A percentile compares a stretch with the other conserved stretches of the same genome.
phyloP scores from a whole-genome alignment of 1,140 invertebrate genomes.

The Ooceraea biroi region DNA sequence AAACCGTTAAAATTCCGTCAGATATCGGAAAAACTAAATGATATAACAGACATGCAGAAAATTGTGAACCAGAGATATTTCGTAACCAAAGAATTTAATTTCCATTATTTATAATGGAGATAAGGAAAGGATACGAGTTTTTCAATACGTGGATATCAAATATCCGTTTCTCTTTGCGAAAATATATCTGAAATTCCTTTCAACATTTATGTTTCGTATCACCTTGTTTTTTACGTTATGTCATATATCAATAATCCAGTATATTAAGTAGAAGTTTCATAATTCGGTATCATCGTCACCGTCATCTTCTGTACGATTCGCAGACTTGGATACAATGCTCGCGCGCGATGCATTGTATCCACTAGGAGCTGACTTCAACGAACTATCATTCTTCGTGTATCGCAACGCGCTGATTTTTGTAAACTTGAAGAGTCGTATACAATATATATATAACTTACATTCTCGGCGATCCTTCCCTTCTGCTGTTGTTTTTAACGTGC shows the following conservation, averaged over 20 bases:
- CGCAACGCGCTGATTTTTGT: background rate
- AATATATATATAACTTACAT: conserved; percentile 34
- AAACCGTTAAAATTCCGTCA: background rate
- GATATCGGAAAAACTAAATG: too few species aligned
- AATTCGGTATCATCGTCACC: background rate
- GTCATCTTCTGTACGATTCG: background rate
- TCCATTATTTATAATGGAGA: too few species aligned
- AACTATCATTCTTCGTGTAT: background rate
- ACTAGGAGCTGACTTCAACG: background rate
- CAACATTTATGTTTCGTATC: background rate
- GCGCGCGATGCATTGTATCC: background rate
- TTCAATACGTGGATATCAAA: too few species aligned
- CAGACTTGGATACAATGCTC: background rate
- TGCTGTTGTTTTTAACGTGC: conserved; percentile 26
- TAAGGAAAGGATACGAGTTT: too few species aligned
- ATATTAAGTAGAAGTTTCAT: conserved; percentile 21
- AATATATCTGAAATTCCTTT: background rate
- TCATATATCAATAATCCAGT: conserved; percentile 2
- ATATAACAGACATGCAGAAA: background rate
- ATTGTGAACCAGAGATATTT: conserved; percentile 2
- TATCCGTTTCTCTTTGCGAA: background rate
- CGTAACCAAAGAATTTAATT: too few species aligned
- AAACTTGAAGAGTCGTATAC: background rate
- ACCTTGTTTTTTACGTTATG: background rate
- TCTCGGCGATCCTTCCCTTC: conserved; percentile 10